These are phyloP conservation scores for Hylomyscus alleni DNA, from an alignment of 2,797 vertebrate genomes.

Conservation along the genomic window DNA sequence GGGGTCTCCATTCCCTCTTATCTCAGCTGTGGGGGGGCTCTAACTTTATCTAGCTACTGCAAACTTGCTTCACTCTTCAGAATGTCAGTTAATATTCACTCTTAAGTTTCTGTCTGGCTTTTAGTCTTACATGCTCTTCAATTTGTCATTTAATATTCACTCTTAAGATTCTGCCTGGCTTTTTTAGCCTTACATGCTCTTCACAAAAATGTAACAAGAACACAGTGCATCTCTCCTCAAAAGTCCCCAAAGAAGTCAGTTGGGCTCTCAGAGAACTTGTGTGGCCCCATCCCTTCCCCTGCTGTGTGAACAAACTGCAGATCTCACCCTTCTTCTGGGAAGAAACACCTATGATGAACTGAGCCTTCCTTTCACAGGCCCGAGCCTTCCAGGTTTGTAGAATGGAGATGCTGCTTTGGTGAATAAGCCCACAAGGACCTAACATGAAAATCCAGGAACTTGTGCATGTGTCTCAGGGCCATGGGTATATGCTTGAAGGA, in stretches of 20 bases:
- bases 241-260: constrained; percentile 27
- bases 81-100: too few relatives aligned
- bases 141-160: too few relatives aligned
- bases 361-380: neutral
- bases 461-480: rapidly evolving
- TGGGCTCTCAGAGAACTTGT: neutral
- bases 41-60: too few relatives aligned
- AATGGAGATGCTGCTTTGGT: neutral
- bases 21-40: too few relatives aligned
- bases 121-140: too few relatives aligned
- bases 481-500: neutral
- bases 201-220: constrained; percentile 32
- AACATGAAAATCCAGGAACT: neutral
- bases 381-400: neutral
- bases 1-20: too few relatives aligned
- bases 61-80: too few relatives aligned
- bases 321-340: constrained; percentile 12
- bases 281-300: neutral
- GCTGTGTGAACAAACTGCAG: neutral
- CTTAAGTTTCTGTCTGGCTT: too few relatives aligned
- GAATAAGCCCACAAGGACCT: neutral
- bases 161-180: too few relatives aligned
- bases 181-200: too few relatives aligned
- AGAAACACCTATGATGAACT: constrained; percentile 12
- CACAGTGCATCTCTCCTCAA: constrained; percentile 15